These are phyloP conservation scores for Drosophila neotestacea DNA, from an alignment of 2,888 invertebrate species.

Conservation along the genomic window DNA sequence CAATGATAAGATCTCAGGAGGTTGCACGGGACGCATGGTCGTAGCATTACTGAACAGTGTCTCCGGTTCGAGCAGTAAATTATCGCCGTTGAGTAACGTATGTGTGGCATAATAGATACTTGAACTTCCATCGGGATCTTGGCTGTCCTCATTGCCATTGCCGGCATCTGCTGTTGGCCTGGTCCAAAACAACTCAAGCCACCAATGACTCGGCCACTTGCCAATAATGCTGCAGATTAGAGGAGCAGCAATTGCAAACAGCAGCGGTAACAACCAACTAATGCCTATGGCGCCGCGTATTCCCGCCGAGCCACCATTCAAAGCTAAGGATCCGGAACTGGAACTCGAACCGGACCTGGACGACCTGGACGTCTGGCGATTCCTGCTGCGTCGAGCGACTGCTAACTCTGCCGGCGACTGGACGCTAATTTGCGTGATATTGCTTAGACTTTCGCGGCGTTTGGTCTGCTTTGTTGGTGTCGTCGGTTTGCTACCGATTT, in stretches of 20 bases:
- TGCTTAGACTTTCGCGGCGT: constrained; percentile 69
- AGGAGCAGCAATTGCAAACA: constrained; percentile 84
- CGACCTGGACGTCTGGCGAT: constrained; percentile 6
- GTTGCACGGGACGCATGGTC: not conserved
- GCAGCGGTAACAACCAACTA: constrained; percentile 84
- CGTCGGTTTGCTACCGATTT: constrained; percentile 61
- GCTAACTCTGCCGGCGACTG: constrained; percentile 53
- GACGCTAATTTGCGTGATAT: constrained; percentile 74
- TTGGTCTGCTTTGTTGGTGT: constrained; percentile 59
- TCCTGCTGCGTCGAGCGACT: constrained; percentile 19
- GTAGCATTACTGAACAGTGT: constrained; percentile 61
- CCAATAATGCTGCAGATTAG: constrained; percentile 85
- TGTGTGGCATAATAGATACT: constrained; percentile 65
- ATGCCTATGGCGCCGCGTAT: constrained; percentile 85
- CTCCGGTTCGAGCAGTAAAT: constrained; percentile 76
- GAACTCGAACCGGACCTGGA: not conserved
- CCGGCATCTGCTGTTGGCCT: constrained; percentile 57
- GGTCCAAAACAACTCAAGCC: constrained; percentile 86
- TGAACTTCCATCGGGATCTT: constrained; percentile 47
- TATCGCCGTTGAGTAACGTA: constrained; percentile 76
- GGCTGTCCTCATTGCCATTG: constrained; percentile 10
- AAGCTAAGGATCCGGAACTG: constrained; percentile 9
- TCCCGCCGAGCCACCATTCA: constrained; percentile 69
- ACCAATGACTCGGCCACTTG: constrained; percentile 87
- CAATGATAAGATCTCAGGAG: constrained; percentile 18